Evolutionary conservation across 1,140 invertebrate genomes (phyloP).

Genomic region (Oedothorax gibbosus): DNA sequence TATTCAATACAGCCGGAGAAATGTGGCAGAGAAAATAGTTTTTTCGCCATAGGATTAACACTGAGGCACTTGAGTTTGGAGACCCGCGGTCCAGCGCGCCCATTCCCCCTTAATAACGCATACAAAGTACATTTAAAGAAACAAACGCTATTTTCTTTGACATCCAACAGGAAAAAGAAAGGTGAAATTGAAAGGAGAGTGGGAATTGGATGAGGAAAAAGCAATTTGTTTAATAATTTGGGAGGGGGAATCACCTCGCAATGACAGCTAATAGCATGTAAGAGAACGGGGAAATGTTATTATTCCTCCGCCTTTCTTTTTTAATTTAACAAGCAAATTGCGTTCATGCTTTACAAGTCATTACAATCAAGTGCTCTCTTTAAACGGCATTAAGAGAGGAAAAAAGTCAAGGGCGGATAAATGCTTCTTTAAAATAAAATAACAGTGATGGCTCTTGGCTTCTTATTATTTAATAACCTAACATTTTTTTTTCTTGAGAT

Average conservation of each 20-base stretch:
- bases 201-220: constrained; percentile 43
- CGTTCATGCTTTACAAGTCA: constrained; percentile 57
- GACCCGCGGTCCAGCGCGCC: no score
- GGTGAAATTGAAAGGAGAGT: background rate
- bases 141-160: no score
- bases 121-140: no score
- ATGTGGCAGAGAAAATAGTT: no score
- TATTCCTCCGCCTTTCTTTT: constrained; percentile 33
- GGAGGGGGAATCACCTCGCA: constrained; percentile 11
- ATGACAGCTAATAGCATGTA: constrained; percentile 59
- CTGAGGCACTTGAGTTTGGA: no score
- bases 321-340: constrained; percentile 59
- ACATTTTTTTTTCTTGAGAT: constrained; percentile 16
- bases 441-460: constrained; percentile 13
- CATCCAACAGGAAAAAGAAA: background rate
- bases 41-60: no score
- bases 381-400: constrained; percentile 1
- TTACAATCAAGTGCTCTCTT: constrained; percentile 46
- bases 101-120: no score
- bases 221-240: constrained; percentile 61
- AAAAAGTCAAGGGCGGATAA: background rate
- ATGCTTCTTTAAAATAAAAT: constrained; percentile 6
- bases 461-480: constrained; percentile 39
- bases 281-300: constrained; percentile 46
- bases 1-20: no score